phyloP scores from a whole-genome alignment of 1,140 invertebrate genomes.

The Physella acuta region DNA sequence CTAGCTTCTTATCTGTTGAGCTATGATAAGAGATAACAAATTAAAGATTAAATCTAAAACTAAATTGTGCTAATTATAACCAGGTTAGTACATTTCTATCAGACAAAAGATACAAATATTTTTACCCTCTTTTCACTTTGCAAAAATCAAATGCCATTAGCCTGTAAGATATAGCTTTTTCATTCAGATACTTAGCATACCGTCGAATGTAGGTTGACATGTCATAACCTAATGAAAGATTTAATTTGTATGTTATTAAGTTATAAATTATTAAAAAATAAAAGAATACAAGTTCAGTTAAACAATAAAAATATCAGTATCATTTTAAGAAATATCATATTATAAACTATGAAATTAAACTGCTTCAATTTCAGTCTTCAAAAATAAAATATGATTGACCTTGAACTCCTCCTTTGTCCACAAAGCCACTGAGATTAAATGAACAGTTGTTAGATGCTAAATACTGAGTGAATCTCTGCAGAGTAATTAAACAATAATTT shows the following conservation, averaged over 20 bases:
- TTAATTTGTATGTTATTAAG: too few species aligned
- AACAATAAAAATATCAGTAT: too few species aligned
- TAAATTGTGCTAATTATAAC: too few species aligned
- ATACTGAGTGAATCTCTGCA: constrained; percentile 98
- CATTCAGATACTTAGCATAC: constrained; percentile 98
- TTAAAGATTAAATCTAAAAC: too few species aligned
- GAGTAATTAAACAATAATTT: constrained; percentile 43
- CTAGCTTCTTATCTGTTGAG: too few species aligned
- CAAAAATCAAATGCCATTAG: constrained; percentile 99
- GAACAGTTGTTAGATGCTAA: constrained; percentile 98
- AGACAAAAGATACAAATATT: too few species aligned
- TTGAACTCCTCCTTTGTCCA: constrained; percentile 80
- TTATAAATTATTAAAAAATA: not conserved
- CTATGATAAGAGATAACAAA: too few species aligned
- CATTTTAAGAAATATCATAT: too few species aligned
- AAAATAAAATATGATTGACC: constrained; percentile 36
- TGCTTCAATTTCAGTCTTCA: too few species aligned
- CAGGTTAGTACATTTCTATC: too few species aligned
- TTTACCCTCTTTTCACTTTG: constrained; percentile 97
- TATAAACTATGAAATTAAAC: too few species aligned
- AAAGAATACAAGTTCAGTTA: too few species aligned
- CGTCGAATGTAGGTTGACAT: constrained; percentile 98
- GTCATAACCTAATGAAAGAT: constrained; percentile 89
- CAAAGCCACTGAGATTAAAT: constrained; percentile 95
- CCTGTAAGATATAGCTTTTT: constrained; percentile 97